A percentile compares a stretch with the other conserved stretches of the same genome.
These are phyloP conservation scores for Diceros bicornis DNA, from an alignment of 2,797 vertebrate genomes.

Conservation along the genomic window DNA sequence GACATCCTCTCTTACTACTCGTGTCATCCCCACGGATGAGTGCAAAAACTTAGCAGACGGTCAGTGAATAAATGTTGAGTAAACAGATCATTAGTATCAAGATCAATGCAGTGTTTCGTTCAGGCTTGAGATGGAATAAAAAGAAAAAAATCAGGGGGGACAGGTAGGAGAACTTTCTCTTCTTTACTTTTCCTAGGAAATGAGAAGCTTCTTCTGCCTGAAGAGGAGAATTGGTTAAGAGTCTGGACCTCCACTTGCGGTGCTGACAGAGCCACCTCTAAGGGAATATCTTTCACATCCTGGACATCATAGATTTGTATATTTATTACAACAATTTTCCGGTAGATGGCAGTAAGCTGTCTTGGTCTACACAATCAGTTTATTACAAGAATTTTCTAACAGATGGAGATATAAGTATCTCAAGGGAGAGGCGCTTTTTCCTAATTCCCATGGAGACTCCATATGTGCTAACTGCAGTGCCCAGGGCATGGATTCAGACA, in stretches of 20 bases:
- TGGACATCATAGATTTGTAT: too few relatives aligned
- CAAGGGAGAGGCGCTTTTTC: neutral
- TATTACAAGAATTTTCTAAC: constrained; percentile 36
- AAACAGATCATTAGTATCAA: neutral
- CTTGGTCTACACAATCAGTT: constrained; percentile 20
- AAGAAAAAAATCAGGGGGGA: neutral
- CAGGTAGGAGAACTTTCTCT: neutral
- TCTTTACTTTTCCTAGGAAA: neutral
- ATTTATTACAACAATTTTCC: neutral
- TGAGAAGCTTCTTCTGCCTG: neutral
- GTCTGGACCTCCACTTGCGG: neutral
- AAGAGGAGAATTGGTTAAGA: neutral
- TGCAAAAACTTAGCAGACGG: neutral
- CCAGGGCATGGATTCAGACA: neutral
- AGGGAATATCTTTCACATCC: neutral
- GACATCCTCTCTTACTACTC: neutral
- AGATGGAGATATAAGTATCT: constrained; percentile 47
- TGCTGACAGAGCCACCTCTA: neutral
- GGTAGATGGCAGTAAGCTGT: constrained; percentile 49
- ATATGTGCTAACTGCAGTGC: neutral
- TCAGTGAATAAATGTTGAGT: neutral
- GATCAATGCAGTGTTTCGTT: neutral
- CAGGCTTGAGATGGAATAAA: neutral
- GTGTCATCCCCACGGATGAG: too few relatives aligned
- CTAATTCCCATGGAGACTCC: neutral